Evolutionary conservation across 2,888 invertebrate species (phyloP), one percentile per base, ranked within the genome.

Genomic region (Hedya salicella): DNA sequence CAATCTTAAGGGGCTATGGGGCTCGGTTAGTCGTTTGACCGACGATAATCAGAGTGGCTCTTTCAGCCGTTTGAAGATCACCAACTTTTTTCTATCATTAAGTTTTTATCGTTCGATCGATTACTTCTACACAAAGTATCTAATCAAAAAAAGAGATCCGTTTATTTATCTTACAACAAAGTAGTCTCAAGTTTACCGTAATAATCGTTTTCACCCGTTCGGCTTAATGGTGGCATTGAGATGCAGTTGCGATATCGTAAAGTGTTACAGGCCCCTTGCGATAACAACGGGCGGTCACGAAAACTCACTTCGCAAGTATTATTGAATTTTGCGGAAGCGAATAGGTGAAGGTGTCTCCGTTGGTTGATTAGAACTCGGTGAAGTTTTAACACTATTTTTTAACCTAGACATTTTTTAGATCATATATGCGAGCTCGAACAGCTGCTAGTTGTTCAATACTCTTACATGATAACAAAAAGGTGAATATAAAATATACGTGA

Each of bases 141-240:
- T n/a, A 4, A 25, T 25, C 25, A 6, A 25, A 25, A 4, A 25
- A 25, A 36, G 36, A 2, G 2, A 36, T 9, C 36, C 9, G 2
- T 36, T 11, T 36, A 11, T 2, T 36, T 11, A 36, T 1, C 25
- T 4, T 25, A 25, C 11, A 36, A 36, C 36, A 36, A 36, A 36
- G 36, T 11, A 36, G 36, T 36, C 36, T 36, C 0, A 9, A 36
- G 36, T 36, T 36, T 36, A 36, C 36, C 9, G 36, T 36, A 36
- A 19, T 11, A 39, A 17, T 30, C 11, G 64, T 65, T 65, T 65
- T 65, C 64, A 50, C 64, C 44, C 11, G 25, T 25, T 49, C 50
- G 57, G 3, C 49, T 19, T 46, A 42, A 48, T 50, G 21, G n/a
- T 59, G 64, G 64, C 64, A 65, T 65, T 65, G 64, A 64, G 50